phyloP scores from a whole-genome alignment of 1,140 invertebrate genomes.

The Odontomachus brunneus region DNA sequence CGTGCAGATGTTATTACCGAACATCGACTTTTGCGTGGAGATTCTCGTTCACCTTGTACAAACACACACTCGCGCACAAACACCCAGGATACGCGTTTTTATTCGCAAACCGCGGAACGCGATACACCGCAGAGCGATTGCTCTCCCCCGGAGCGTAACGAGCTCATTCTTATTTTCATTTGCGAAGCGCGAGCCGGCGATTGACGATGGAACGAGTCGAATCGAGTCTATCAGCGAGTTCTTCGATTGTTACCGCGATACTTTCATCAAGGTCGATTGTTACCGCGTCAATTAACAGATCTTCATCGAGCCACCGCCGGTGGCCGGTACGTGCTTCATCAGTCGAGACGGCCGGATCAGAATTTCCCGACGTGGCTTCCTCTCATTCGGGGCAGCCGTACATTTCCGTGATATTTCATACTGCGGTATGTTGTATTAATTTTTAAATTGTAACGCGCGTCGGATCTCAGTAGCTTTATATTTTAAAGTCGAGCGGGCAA shows the following conservation, averaged over 20 bases:
- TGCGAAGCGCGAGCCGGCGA: slow-evolving; percentile 20
- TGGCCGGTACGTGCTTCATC: neutral
- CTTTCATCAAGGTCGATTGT: slow-evolving; percentile 19
- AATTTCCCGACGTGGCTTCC: neutral
- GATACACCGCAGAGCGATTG: neutral
- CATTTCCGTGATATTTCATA: too few species aligned
- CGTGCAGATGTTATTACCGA: neutral
- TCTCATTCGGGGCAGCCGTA: too few species aligned
- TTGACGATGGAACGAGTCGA: slow-evolving; percentile 2
- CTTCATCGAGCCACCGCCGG: slow-evolving; percentile 8
- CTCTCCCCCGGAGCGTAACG: neutral
- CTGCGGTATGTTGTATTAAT: too few species aligned
- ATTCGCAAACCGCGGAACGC: neutral
- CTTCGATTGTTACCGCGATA: slow-evolving; percentile 26
- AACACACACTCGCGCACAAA: neutral
- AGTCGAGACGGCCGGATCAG: neutral
- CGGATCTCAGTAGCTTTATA: too few species aligned
- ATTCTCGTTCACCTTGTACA: too few species aligned
- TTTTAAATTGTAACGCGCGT: too few species aligned
- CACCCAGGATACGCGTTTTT: neutral
- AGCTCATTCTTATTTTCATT: slow-evolving; percentile 19
- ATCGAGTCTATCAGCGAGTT: slow-evolving; percentile 15
- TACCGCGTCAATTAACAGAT: slow-evolving; percentile 20
- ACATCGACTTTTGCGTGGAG: too few species aligned
- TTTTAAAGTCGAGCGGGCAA: too few species aligned